phyloP scores from a whole-genome alignment of 2,113 vertebrate genomes.

The Bubo blakistoni region DNA sequence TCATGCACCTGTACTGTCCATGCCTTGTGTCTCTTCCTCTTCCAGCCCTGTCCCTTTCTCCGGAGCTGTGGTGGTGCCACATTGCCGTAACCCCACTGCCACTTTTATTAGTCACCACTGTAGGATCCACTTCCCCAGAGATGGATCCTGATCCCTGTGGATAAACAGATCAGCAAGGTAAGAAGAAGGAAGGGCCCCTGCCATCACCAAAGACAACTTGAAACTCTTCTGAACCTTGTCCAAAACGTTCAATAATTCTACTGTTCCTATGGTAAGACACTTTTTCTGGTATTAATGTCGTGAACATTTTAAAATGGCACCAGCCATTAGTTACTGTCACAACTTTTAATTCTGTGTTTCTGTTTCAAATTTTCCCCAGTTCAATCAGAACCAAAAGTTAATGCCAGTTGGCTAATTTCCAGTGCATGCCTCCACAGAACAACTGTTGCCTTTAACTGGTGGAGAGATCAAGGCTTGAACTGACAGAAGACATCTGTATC shows the following conservation, averaged over 20 bases:
- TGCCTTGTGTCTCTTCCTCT: neutral
- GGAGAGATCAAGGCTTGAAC: slow-evolving; percentile 58
- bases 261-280: neutral
- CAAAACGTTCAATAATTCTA: neutral
- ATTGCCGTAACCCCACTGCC: neutral
- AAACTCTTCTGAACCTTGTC: neutral
- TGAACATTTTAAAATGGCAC: neutral
- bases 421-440: slow-evolving; percentile 45
- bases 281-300: neutral
- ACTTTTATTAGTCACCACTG: neutral
- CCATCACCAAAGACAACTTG: neutral
- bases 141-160: neutral
- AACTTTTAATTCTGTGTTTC: slow-evolving; percentile 20
- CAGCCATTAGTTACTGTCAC: neutral
- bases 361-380: slow-evolving; percentile 42
- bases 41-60: neutral
- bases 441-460: slow-evolving; percentile 58
- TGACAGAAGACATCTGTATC: slow-evolving; percentile 65
- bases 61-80: neutral
- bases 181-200: neutral
- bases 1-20: neutral
- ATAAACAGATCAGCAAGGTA: neutral
- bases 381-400: slow-evolving; percentile 59
- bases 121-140: neutral
- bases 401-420: slow-evolving; percentile 54